Evolutionary conservation across 2,797 vertebrate genomes (phyloP), one percentile per base, ranked within the genome.

Genomic region (Sternarchorhynchus goeldii): DNA sequence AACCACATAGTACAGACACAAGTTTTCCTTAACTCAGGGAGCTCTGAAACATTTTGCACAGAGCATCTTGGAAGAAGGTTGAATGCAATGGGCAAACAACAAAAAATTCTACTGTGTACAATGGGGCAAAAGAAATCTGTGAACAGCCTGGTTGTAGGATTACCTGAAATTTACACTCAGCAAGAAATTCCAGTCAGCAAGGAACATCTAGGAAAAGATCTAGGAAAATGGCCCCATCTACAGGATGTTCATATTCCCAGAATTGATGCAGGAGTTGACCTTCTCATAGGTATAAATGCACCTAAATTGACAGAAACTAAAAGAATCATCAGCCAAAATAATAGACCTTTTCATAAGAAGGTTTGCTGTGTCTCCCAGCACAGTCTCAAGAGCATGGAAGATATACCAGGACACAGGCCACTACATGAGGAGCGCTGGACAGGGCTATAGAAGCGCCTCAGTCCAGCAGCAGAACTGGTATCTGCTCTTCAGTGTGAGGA

Each of bases 251-350:
- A 64, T 4, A 64, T 64, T 16, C 62, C 62, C 31, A 36, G 7
- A 8, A 64, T 18, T 64, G 3, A 64, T 32, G 29, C 62, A 6
- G 62, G 17, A 34, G 16, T 34, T 18, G 29, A 63, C 17, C 14
- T 36, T 36, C 62, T 64, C 16, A 64, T 64, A 32, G 32, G 31
- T 4, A 64, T 64, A 36, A 36, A 64, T n/a, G 62, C 32, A 64
- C 18, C 62, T 16, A 36, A 32, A 32, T 31, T 16, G 12, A 25
- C 1, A 25, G 25, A 25, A 25, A 25, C 25, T 25, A 25, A 25
- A 25, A 25, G 25, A 25, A 25, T 25, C 25, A 63, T 63, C 21
- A 29, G 10, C 8, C 2, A 63, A 63, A 14, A 2, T 63, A 5
- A 64, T 10, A 12, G 25, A 64, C 5, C 62, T n/a, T 36, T 64